These are phyloP conservation scores for Brachionus asplanchnoidis DNA, from an alignment of 1,140 invertebrate genomes.

Conservation along the genomic window DNA sequence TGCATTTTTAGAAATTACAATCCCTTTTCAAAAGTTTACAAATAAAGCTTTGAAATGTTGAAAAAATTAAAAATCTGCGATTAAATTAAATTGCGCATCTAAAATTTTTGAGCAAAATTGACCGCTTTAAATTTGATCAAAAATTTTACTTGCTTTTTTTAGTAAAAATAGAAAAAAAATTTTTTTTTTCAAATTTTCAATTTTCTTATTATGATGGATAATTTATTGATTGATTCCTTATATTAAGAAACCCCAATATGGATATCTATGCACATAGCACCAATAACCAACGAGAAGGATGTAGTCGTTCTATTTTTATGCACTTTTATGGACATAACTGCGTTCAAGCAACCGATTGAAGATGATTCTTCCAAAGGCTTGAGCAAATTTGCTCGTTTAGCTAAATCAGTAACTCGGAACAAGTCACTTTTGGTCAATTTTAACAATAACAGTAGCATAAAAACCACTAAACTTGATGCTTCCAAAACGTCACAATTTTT, in stretches of 20 bases:
- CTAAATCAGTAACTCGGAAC: conserved; percentile 87
- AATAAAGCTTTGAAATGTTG: too few relatives aligned
- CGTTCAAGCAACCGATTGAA: conserved; percentile 60
- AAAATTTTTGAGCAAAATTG: too few relatives aligned
- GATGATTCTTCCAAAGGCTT: conserved; percentile 64
- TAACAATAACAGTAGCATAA: conserved; percentile 31
- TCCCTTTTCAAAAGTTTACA: too few relatives aligned
- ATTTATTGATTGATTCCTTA: background rate
- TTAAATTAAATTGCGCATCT: too few relatives aligned
- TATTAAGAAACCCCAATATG: conserved; percentile 88
- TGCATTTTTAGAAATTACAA: too few relatives aligned
- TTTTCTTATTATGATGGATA: too few relatives aligned
- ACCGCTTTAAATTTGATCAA: too few relatives aligned
- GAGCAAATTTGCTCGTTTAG: conserved; percentile 94
- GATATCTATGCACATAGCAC: conserved; percentile 94
- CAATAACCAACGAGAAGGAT: conserved; percentile 68
- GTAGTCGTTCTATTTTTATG: conserved; percentile 59
- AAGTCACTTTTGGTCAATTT: conserved; percentile 64
- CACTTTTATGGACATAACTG: conserved; percentile 62
- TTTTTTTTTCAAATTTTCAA: too few relatives aligned
- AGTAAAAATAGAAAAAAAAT: too few relatives aligned
- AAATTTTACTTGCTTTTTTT: too few relatives aligned
- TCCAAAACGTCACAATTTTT: conserved; percentile 42
- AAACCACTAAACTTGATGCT: conserved; percentile 34
- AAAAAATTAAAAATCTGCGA: too few relatives aligned